Conservation (phyloP, 2,113 vertebrate genomes). For the Chunga burmeisteri region DNA sequence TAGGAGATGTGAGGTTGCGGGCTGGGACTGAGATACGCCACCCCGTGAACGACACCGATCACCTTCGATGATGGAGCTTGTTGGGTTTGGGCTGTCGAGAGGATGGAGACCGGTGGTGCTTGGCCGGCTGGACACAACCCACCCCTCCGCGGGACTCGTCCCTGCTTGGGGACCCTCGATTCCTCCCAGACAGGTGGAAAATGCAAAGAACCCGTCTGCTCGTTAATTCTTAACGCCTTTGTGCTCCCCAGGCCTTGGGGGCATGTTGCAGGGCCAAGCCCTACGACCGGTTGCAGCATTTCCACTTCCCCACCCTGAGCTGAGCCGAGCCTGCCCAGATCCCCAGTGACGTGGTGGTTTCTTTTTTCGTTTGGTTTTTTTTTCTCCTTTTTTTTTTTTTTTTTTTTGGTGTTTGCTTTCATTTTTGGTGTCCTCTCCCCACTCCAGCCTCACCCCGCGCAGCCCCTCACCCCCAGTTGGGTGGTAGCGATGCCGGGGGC, state of each 20-base stretch:
- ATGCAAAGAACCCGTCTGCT: background rate
- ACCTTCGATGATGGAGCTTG: rapidly evolving
- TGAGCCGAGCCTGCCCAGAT: too few relatives aligned
- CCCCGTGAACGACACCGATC: rapidly evolving
- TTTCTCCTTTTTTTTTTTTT: too few relatives aligned
- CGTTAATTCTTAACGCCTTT: rapidly evolving
- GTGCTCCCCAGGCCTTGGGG: rapidly evolving
- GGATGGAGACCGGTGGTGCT: rapidly evolving
- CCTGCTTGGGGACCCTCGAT: rapidly evolving
- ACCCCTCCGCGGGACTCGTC: rapidly evolving
- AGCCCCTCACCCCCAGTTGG: background rate
- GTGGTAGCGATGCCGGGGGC: rapidly evolving
- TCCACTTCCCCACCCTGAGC: rapidly evolving
- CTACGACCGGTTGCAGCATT: rapidly evolving
- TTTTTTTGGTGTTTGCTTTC: too few relatives aligned
- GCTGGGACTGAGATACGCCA: background rate
- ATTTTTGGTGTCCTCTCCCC: background rate
- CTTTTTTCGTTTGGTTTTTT: too few relatives aligned
- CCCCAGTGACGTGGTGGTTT: too few relatives aligned
- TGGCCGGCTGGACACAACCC: rapidly evolving
- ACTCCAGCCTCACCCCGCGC: background rate
- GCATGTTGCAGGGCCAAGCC: rapidly evolving
- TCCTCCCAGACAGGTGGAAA: background rate
- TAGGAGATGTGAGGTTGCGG: background rate
- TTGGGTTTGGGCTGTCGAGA: rapidly evolving